Percentiles rank a stretch among this genome's conserved stretches.
phyloP scores from a whole-genome alignment of 1,140 invertebrate species.

The Anagrus nilaparvatae region DNA sequence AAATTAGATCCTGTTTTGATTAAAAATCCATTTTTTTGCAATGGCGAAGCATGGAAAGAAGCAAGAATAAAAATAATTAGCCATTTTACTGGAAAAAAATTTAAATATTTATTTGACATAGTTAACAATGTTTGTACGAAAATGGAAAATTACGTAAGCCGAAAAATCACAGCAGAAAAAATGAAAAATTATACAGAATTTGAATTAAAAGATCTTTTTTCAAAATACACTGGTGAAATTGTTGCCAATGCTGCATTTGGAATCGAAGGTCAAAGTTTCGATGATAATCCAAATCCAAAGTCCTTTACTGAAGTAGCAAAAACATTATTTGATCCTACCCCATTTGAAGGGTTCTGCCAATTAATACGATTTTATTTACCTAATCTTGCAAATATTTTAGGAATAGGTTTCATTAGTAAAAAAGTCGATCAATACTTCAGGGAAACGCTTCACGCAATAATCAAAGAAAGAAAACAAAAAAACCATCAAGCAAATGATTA shows the following conservation, averaged over 20 bases:
- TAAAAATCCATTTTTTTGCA: constrained; percentile 26
- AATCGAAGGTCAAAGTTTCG: constrained; percentile 25
- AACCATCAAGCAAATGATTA: constrained; percentile 17
- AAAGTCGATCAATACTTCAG: constrained; percentile 14
- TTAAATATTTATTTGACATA: neutral
- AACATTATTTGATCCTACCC: constrained; percentile 14
- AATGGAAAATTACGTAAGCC: neutral
- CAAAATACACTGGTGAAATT: constrained; percentile 40
- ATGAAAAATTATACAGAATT: constrained; percentile 10
- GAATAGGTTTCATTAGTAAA: constrained; percentile 5
- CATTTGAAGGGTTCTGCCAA: neutral
- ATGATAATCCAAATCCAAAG: neutral
- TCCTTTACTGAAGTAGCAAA: constrained; percentile 17
- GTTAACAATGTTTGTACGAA: neutral
- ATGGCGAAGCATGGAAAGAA: constrained; percentile 19
- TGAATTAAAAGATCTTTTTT: constrained; percentile 30
- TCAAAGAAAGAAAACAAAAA: constrained; percentile 1
- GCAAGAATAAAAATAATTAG: neutral
- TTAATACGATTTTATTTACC: constrained; percentile 5
- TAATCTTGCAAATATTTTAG: neutral
- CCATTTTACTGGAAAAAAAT: neutral
- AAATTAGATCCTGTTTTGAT: constrained; percentile 19
- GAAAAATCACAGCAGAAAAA: neutral
- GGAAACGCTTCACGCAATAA: constrained; percentile 3
- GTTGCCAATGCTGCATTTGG: constrained; percentile 41